These are phyloP conservation scores for Muscina levida DNA, from an alignment of 2,888 invertebrate species.

Conservation along the genomic window DNA sequence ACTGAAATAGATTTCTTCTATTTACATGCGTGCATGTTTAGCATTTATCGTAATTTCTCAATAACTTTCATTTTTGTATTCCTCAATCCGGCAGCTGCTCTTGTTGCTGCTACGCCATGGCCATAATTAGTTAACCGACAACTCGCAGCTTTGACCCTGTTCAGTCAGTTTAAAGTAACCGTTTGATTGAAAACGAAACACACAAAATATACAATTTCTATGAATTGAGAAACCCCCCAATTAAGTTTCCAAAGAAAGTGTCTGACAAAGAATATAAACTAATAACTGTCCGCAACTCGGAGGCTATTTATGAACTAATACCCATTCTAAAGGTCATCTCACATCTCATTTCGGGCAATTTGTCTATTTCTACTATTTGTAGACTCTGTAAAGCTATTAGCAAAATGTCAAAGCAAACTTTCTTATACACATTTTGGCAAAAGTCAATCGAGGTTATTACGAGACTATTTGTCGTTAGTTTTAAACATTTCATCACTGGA, in stretches of 20 bases:
- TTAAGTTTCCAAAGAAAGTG: conserved; percentile 43
- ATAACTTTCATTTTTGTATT: conserved; percentile 46
- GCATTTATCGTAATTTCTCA: conserved; percentile 24
- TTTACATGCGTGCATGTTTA: not conserved
- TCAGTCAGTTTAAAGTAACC: conserved; percentile 24
- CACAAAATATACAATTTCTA: conserved; percentile 3
- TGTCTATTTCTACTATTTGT: conserved; percentile 26
- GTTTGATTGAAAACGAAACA: conserved; percentile 27
- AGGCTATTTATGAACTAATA: conserved; percentile 41
- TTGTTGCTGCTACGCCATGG: not conserved
- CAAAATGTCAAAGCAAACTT: conserved; percentile 29
- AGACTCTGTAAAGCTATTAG: not conserved
- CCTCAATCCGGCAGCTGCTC: not conserved
- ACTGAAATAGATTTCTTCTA: not conserved
- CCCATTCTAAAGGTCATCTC: conserved; percentile 20
- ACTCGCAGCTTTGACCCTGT: conserved; percentile 35
- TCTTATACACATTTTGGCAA: conserved; percentile 42
- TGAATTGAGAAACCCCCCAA: not conserved
- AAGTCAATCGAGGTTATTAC: too few relatives aligned
- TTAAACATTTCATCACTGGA: too few relatives aligned
- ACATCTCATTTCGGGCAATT: not conserved
- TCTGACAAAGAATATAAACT: not conserved
- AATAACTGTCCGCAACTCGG: not conserved
- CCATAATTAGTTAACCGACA: conserved; percentile 36
- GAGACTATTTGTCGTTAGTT: too few relatives aligned